Percentiles rank a stretch among this genome's conserved stretches.
Evolutionary conservation across 2,797 vertebrate genomes (phyloP).

Genomic region (Enteromius radiatus): DNA sequence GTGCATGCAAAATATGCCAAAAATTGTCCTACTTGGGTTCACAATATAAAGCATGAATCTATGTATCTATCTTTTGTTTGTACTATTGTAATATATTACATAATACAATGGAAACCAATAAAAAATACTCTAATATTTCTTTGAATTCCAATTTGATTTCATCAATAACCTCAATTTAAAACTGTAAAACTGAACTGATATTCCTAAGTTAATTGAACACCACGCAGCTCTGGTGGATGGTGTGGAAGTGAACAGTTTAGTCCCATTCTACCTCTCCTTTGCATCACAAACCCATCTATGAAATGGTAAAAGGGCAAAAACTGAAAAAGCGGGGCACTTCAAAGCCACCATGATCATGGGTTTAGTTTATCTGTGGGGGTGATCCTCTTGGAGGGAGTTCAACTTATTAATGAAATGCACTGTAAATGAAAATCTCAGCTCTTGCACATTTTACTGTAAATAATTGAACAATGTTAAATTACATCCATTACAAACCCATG

Average conservation of each 20-base stretch:
- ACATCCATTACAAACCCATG: slow-evolving; percentile 19
- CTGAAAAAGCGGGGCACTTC: neutral
- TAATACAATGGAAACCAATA: neutral
- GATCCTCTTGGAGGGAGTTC: neutral
- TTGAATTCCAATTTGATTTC: neutral
- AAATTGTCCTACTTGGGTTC: neutral
- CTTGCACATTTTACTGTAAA: slow-evolving; percentile 27
- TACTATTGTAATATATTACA: neutral
- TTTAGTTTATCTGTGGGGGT: neutral
- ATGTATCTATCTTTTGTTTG: neutral
- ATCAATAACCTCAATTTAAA: neutral
- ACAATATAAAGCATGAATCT: neutral
- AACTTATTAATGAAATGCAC: neutral
- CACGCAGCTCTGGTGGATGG: neutral
- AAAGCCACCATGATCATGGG: neutral
- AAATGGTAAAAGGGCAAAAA: neutral
- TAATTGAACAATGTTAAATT: neutral
- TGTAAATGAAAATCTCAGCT: slow-evolving; percentile 56
- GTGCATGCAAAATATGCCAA: neutral
- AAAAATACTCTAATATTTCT: neutral
- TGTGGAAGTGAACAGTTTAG: neutral
- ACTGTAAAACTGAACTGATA: neutral
- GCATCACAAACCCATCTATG: neutral
- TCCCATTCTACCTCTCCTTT: neutral
- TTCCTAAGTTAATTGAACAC: neutral